Percentiles rank a stretch among this genome's conserved stretches.
Evolutionary conservation across 2,888 invertebrate genomes (phyloP).

Genomic region (Caenorhabditis imperialis): DNA sequence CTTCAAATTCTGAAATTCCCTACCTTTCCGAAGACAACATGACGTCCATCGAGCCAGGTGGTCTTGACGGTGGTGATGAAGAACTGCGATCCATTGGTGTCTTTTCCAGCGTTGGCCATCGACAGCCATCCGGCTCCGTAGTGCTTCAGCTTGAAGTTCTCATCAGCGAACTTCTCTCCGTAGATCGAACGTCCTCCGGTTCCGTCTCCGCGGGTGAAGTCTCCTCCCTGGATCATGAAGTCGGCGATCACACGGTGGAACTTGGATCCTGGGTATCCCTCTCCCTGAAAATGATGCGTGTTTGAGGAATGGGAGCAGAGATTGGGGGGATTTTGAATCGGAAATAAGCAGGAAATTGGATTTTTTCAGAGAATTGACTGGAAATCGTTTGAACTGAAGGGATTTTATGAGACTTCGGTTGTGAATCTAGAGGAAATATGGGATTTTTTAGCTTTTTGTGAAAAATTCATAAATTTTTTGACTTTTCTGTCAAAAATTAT

Average conservation of each 20-base stretch:
- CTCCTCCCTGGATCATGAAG: slow-evolving; percentile 88
- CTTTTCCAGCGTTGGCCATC: slow-evolving; percentile 87
- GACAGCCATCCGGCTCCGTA: slow-evolving; percentile 85
- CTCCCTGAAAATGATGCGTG: slow-evolving; percentile 55
- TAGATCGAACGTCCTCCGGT: slow-evolving; percentile 77
- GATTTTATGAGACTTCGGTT: too few relatives aligned
- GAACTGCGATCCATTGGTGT: slow-evolving; percentile 94
- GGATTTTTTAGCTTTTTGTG: too few relatives aligned
- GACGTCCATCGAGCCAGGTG: slow-evolving; percentile 90
- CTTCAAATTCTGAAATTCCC: too few relatives aligned
- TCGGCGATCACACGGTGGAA: slow-evolving; percentile 90
- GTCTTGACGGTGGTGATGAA: slow-evolving; percentile 87
- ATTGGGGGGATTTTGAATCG: too few relatives aligned
- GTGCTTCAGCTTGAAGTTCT: slow-evolving; percentile 74
- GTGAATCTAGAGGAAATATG: too few relatives aligned
- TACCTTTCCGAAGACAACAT: slow-evolving; percentile 90
- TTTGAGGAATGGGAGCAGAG: too few relatives aligned
- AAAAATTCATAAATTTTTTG: too few relatives aligned
- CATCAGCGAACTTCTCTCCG: slow-evolving; percentile 78
- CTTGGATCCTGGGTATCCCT: slow-evolving; percentile 84
- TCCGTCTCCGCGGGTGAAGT: slow-evolving; percentile 78
- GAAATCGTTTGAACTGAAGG: too few relatives aligned
- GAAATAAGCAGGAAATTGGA: too few relatives aligned
- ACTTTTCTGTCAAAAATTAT: too few relatives aligned
- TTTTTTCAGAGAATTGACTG: too few relatives aligned